phyloP scores from a whole-genome alignment of 2,797 vertebrate species.

The Sebastes miniatus region DNA sequence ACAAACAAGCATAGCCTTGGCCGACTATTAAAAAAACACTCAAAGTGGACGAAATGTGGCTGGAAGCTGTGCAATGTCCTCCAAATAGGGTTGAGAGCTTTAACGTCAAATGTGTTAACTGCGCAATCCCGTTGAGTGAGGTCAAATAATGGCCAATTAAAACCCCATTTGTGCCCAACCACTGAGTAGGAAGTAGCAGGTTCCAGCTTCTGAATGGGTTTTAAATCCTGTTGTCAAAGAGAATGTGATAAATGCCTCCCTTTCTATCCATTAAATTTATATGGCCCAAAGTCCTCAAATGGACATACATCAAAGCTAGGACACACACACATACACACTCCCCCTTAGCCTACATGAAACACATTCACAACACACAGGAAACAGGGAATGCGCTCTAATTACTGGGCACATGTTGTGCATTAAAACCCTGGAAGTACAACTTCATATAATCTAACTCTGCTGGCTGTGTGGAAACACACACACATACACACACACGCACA shows the following conservation, averaged over 20 bases:
- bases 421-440: conserved; percentile 78
- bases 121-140: conserved; percentile 52
- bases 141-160: conserved; percentile 76
- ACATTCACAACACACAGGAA: conserved; percentile 73
- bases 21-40: neutral
- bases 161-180: conserved; percentile 57
- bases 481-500: conserved; percentile 8
- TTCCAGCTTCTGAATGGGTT: conserved; percentile 47
- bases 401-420: conserved; percentile 80
- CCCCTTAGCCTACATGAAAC: conserved; percentile 64
- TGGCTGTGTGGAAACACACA: conserved; percentile 53
- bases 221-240: conserved; percentile 69
- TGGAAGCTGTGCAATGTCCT: conserved; percentile 34
- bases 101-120: conserved; percentile 65
- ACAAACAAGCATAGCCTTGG: neutral
- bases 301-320: conserved; percentile 78
- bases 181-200: conserved; percentile 53
- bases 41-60: neutral
- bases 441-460: conserved; percentile 77
- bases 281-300: conserved; percentile 64
- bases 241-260: conserved; percentile 75
- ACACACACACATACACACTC: conserved; percentile 43
- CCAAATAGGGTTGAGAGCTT: conserved; percentile 20
- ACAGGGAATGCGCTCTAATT: conserved; percentile 76
- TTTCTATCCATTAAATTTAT: conserved; percentile 75